Base-by-base conservation (phyloP, 23 tunicate species). In the Trididemnum clinides region DNA sequence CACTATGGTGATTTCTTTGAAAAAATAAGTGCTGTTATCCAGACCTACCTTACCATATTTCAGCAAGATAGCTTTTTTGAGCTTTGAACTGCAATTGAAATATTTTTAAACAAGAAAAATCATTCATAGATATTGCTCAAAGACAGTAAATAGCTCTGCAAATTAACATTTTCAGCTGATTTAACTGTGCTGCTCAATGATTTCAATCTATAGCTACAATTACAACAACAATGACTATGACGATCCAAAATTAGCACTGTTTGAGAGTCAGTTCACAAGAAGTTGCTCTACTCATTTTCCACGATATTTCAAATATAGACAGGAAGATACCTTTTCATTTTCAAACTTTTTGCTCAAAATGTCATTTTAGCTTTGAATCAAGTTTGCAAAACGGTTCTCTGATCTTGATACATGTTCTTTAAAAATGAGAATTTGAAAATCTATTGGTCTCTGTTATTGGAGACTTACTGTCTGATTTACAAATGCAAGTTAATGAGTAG, bases 1-100 rank as follows among this genome's bases (percentile, higher is more conserved):
- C 22, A 62, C 18, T 62, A 12, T 21, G 26, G 27, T 62, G 69
- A 62, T 21, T 62, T 62, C 21, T 21, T 62, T 22, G 27, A 62
- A 21, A 6, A 62, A 62, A 21, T 62, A 21, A 26, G 27, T 12
- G 23, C 69, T 12, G 27, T 4, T 21, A 15, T 62, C 22, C 27
- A 12, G 69, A 62, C 27, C 21, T 62, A 62, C 69, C 69, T 21
- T 62, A 62, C 69, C 69, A 62, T 21, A 62, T 26, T 12, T 62
- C 69, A 12, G 69, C 21, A 12, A 62, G 69, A 21, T 62, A 26
- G 69, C 69, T 62, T 62, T 62, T 62, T 62, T 62, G 69, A 62
- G 21, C 69, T 62, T 62, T 4, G 69, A 62, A 62, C 26, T 12
- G 69, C 4, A 26, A 62, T 62, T 62, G 27, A 62, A 62, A 15